These are phyloP conservation scores for Himantopus leucocephalus DNA, from an alignment of 2,113 vertebrate species.

Conservation along the genomic window DNA sequence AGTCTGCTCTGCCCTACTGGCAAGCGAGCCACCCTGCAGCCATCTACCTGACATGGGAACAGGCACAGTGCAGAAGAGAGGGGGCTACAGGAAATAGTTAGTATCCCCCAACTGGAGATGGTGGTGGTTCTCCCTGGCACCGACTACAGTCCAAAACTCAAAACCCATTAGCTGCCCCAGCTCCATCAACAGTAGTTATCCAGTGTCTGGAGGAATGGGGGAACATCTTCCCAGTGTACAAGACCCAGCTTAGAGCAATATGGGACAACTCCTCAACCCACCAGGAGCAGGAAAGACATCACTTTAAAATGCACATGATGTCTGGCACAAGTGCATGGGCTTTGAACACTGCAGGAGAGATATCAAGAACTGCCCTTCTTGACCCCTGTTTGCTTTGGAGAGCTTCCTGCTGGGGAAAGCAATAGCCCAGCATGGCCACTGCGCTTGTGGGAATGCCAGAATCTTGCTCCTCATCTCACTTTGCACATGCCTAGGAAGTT, in stretches of 20 bases:
- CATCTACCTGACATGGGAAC: not conserved
- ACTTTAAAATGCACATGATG: not conserved
- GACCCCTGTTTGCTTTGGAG: not conserved
- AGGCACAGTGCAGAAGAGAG: not conserved
- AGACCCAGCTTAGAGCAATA: not conserved
- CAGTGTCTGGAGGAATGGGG: not conserved
- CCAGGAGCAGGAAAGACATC: not conserved
- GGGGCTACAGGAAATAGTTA: not conserved
- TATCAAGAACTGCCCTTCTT: not conserved
- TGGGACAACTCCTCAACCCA: not conserved
- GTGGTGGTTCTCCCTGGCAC: not conserved
- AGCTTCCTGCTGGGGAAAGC: not conserved
- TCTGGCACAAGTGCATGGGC: rapidly evolving
- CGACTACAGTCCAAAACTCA: not conserved
- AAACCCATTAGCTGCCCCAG: not conserved
- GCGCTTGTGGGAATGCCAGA: not conserved
- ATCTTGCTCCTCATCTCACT: not conserved
- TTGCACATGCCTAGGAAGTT: not conserved
- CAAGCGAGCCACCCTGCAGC: not conserved
- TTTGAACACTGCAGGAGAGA: not conserved
- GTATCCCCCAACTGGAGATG: not conserved
- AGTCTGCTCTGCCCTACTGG: not conserved
- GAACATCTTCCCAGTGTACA: not conserved
- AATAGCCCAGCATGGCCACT: not conserved
- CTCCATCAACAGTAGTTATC: not conserved